Percentiles rank a stretch among this genome's conserved stretches.
Conservation (phyloP, 2,113 vertebrate genomes). For the Corvus moneduloides region DNA sequence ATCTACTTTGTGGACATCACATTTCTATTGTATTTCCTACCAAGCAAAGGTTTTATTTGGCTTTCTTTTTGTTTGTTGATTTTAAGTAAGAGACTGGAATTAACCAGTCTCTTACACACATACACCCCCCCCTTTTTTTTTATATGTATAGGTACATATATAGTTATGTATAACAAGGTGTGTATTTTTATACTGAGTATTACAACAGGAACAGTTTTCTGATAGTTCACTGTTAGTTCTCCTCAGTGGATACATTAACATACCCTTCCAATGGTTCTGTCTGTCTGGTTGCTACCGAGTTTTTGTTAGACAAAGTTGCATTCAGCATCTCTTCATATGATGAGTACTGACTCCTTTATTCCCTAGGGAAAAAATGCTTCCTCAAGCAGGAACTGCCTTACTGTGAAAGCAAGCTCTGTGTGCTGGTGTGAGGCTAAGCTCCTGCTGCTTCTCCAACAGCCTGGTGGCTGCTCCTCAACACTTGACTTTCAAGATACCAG, state of each 20-base stretch:
- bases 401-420: background rate
- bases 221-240: background rate
- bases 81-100: background rate
- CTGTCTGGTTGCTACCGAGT: background rate
- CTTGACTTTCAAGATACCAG: background rate
- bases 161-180: background rate
- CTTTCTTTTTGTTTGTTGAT: background rate
- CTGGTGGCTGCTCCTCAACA: background rate
- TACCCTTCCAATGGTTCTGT: background rate
- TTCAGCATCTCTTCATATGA: background rate
- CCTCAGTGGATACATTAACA: background rate
- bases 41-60: background rate
- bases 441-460: background rate
- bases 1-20: background rate
- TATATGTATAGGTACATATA: background rate
- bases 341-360: background rate
- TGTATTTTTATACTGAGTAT: background rate
- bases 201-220: background rate
- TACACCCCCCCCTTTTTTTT: background rate
- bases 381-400: background rate
- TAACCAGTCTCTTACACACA: background rate
- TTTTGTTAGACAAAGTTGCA: background rate
- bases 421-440: background rate
- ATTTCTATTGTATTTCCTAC: background rate
- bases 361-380: background rate